These are phyloP conservation scores for Rhorus exstirpatorius DNA, from an alignment of 2,888 invertebrate genomes.

Conservation along the genomic window DNA sequence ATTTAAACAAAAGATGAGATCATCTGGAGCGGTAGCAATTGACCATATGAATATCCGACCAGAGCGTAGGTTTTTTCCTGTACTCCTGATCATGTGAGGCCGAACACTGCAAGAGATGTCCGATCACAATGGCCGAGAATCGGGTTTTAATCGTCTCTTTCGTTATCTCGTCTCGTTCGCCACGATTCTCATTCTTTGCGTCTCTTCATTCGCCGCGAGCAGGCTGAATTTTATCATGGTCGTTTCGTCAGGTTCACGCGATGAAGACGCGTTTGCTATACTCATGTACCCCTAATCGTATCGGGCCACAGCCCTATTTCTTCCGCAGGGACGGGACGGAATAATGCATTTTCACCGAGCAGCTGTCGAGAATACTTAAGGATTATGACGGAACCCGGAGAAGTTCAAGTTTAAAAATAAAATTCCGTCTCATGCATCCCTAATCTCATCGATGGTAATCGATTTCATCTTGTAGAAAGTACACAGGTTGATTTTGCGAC, in stretches of 20 bases:
- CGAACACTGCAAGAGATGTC: constrained; percentile 73
- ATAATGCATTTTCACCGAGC: background rate
- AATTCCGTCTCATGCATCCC: constrained; percentile 72
- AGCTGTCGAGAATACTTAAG: too few relatives aligned
- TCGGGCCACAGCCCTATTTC: constrained; percentile 59
- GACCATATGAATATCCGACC: constrained; percentile 13
- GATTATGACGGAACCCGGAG: constrained; percentile 11
- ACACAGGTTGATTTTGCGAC: background rate
- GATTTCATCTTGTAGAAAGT: constrained; percentile 73
- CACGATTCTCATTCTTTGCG: constrained; percentile 21
- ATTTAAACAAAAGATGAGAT: background rate
- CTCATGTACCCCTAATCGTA: constrained; percentile 51
- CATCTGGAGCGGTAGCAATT: background rate
- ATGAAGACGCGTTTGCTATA: constrained; percentile 1
- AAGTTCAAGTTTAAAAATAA: constrained; percentile 64
- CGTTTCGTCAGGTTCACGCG: background rate
- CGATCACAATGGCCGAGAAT: constrained; percentile 67
- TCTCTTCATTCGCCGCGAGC: background rate
- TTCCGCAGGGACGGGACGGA: constrained; percentile 30
- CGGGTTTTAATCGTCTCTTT: constrained; percentile 63
- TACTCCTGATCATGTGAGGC: constrained; percentile 82
- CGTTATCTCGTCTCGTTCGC: constrained; percentile 65
- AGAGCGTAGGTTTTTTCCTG: constrained; percentile 58
- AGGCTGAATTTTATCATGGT: constrained; percentile 5
- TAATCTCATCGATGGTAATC: constrained; percentile 74